These are phyloP conservation scores for Oryctes rhinoceros DNA, from an alignment of 1,140 invertebrate genomes.

Conservation along the genomic window DNA sequence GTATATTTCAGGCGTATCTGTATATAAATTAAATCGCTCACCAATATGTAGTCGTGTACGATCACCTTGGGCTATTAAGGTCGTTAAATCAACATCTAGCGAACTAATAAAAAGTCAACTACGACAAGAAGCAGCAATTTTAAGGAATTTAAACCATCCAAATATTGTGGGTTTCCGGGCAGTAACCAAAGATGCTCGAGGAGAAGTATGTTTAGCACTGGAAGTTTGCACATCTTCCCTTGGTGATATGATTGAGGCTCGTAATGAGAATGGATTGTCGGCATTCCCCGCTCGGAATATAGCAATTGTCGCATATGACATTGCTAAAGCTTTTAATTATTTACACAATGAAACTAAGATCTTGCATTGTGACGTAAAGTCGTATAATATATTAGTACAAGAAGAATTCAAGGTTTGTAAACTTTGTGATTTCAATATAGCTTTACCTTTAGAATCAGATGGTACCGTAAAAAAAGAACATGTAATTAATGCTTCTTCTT, in stretches of 20 bases:
- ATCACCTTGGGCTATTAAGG: constrained; percentile 87
- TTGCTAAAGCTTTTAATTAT: constrained; percentile 79
- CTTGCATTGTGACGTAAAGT: constrained; percentile 87
- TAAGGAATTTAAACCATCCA: constrained; percentile 77
- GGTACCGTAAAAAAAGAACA: constrained; percentile 68
- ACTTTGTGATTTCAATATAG: constrained; percentile 87
- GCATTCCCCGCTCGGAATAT: constrained; percentile 73
- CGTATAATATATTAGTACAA: constrained; percentile 80
- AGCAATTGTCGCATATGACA: constrained; percentile 70
- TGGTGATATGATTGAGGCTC: constrained; percentile 77
- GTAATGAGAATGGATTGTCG: constrained; percentile 66
- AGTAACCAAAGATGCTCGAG: constrained; percentile 68
- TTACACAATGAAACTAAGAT: constrained; percentile 76
- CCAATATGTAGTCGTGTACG: constrained; percentile 69
- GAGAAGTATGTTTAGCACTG: constrained; percentile 74
- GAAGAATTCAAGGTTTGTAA: constrained; percentile 79
- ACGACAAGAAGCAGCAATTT: constrained; percentile 73
- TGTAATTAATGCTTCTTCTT: constrained; percentile 62
- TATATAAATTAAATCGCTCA: constrained; percentile 78
- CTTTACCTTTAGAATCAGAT: constrained; percentile 73
- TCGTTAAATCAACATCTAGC: constrained; percentile 63
- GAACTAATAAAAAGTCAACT: constrained; percentile 66
- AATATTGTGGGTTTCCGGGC: constrained; percentile 86
- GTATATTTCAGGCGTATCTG: constrained; percentile 71
- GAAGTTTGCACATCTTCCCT: constrained; percentile 73